These are phyloP conservation scores for Ceratina calcarata DNA, from an alignment of 1,140 invertebrate genomes.

Conservation along the genomic window DNA sequence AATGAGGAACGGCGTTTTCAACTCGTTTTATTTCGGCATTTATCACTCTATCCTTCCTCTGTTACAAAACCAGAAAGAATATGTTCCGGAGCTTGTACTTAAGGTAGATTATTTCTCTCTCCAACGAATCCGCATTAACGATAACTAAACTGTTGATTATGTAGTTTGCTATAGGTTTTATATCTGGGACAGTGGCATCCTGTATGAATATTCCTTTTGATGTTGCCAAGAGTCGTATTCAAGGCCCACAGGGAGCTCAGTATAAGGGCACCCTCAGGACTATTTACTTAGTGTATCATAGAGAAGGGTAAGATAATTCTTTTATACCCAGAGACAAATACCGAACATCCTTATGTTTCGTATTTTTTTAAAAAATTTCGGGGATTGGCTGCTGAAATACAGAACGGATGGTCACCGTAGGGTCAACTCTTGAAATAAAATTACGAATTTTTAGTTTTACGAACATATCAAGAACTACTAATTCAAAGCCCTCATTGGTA, in stretches of 20 bases:
- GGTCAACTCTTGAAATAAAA: no score
- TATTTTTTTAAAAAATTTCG: no score
- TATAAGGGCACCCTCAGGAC: conserved; percentile 89
- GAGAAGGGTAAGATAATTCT: conserved; percentile 90
- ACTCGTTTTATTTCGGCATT: conserved; percentile 96
- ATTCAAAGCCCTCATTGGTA: no score
- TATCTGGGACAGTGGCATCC: conserved; percentile 91
- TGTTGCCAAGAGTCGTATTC: conserved; percentile 96
- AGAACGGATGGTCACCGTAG: no score
- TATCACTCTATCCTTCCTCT: conserved; percentile 94
- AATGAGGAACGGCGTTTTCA: conserved; percentile 92
- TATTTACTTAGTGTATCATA: conserved; percentile 88
- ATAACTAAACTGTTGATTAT: conserved; percentile 51
- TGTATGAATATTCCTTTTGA: conserved; percentile 97
- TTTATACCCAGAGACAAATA: no score
- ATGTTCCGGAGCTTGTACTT: conserved; percentile 73
- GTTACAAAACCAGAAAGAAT: conserved; percentile 84
- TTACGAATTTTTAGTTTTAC: no score
- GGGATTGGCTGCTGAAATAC: no score
- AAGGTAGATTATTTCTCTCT: conserved; percentile 63
- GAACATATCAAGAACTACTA: no score
- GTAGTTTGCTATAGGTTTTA: conserved; percentile 91
- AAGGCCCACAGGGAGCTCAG: conserved; percentile 93
- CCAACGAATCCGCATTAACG: neutral
- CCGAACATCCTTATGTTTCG: no score